A percentile compares a stretch with the other conserved stretches of the same genome.
Conservation (phyloP, 1,140 invertebrate genomes). For the Drosophila mauritiana region DNA sequence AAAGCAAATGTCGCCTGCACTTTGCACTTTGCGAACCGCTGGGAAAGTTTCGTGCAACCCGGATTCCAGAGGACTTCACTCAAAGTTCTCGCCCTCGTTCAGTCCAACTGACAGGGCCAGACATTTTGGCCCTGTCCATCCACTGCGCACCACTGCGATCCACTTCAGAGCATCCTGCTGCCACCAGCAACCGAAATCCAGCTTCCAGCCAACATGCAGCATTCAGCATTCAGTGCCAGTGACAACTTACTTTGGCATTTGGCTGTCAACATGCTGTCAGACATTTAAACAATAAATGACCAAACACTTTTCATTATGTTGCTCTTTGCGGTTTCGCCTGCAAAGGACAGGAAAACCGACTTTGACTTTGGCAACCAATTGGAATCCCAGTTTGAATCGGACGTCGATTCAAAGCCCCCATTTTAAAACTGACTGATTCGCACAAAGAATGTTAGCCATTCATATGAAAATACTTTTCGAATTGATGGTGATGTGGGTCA, state of each 20-base stretch:
- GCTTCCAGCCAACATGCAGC: not conserved
- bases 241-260: conserved; percentile 83
- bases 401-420: not conserved
- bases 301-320: conserved; percentile 83
- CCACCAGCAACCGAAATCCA: not conserved
- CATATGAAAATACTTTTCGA: conserved; percentile 44
- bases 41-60: conserved; percentile 40
- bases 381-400: conserved; percentile 12
- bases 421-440: conserved; percentile 38
- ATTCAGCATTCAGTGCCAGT: conserved; percentile 36
- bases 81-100: conserved; percentile 27
- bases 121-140: conserved; percentile 14
- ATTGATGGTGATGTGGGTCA: conserved; percentile 69
- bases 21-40: conserved; percentile 42
- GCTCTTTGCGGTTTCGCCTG: conserved; percentile 72
- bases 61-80: conserved; percentile 17
- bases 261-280: conserved; percentile 81
- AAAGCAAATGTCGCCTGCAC: conserved; percentile 72
- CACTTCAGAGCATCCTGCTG: not conserved
- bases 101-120: conserved; percentile 32
- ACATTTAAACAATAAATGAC: conserved; percentile 83
- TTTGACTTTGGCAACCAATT: conserved; percentile 35
- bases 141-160: conserved; percentile 5
- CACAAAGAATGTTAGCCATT: conserved; percentile 46
- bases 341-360: conserved; percentile 48